phyloP scores from a whole-genome alignment of 2,888 invertebrate genomes.

The Nipponacmea schrenckii region DNA sequence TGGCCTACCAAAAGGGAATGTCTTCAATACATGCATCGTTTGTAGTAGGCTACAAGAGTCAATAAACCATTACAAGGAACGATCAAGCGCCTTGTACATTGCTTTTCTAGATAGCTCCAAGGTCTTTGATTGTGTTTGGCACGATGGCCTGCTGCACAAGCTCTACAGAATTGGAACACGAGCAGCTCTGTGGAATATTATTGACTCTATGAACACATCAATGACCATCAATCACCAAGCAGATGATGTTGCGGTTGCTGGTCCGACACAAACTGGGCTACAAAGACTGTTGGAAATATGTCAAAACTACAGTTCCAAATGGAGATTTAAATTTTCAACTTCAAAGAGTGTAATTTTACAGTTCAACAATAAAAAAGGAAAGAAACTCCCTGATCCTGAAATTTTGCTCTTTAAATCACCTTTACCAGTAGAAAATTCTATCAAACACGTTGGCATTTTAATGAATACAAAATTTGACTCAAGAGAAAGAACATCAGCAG shows the following conservation, averaged over 20 bases:
- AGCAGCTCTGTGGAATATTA: not conserved
- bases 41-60: conserved; percentile 9
- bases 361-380: not conserved
- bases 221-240: conserved; percentile 3
- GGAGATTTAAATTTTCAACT: conserved; percentile 4
- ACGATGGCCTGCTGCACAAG: not conserved
- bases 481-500: not conserved
- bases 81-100: not conserved
- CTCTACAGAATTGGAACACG: not conserved
- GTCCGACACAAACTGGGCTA: not conserved
- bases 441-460: conserved; percentile 6
- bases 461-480: not conserved
- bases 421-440: not conserved
- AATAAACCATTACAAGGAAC: conserved; percentile 6
- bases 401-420: not conserved
- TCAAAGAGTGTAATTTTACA: not conserved
- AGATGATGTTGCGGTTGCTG: conserved; percentile 5
- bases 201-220: not conserved
- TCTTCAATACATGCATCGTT: conserved; percentile 6
- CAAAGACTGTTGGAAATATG: not conserved
- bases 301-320: conserved; percentile 5
- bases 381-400: not conserved
- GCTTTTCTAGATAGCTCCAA: conserved; percentile 14
- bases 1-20: conserved; percentile 16
- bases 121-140: conserved; percentile 14